Evolutionary conservation across 1,140 invertebrate genomes (phyloP).

Genomic region (Brachionus calyciflorus): DNA sequence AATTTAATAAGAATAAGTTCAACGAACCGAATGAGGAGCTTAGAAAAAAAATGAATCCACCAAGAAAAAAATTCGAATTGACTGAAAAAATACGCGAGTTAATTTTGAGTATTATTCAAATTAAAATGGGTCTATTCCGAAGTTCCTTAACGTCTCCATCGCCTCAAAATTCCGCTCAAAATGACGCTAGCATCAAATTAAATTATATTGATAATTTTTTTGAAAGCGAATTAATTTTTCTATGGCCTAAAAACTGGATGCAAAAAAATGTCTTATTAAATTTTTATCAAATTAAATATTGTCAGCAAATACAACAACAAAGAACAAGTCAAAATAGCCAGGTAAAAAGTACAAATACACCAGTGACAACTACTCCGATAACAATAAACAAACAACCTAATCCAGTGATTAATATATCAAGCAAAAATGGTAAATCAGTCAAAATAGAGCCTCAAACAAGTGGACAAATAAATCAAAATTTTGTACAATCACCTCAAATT

Average conservation of each 20-base stretch:
- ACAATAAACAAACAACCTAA: background rate
- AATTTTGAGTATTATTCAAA: background rate
- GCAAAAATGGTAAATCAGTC: slow-evolving; percentile 18
- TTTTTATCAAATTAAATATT: slow-evolving; percentile 38
- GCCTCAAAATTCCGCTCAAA: slow-evolving; percentile 35
- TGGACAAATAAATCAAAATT: too few species aligned
- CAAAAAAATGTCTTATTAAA: slow-evolving; percentile 35
- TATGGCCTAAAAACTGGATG: slow-evolving; percentile 44
- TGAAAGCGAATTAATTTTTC: slow-evolving; percentile 14
- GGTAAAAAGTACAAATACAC: background rate
- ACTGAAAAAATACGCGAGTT: slow-evolving; percentile 15
- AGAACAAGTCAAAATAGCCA: background rate
- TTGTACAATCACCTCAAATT: background rate
- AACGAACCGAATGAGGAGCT: background rate
- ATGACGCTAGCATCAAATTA: background rate
- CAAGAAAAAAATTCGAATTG: slow-evolving; percentile 40
- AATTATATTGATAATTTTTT: slow-evolving; percentile 29
- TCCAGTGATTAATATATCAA: slow-evolving; percentile 7
- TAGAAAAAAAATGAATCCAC: slow-evolving; percentile 21
- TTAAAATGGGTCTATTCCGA: slow-evolving; percentile 21
- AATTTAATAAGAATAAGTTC: background rate
- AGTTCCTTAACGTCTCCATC: background rate
- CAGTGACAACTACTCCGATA: background rate
- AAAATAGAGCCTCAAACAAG: slow-evolving; percentile 6
- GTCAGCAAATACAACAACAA: slow-evolving; percentile 12